Evolutionary conservation across 1,140 invertebrate species (phyloP).

Genomic region (Bombus fervidus): DNA sequence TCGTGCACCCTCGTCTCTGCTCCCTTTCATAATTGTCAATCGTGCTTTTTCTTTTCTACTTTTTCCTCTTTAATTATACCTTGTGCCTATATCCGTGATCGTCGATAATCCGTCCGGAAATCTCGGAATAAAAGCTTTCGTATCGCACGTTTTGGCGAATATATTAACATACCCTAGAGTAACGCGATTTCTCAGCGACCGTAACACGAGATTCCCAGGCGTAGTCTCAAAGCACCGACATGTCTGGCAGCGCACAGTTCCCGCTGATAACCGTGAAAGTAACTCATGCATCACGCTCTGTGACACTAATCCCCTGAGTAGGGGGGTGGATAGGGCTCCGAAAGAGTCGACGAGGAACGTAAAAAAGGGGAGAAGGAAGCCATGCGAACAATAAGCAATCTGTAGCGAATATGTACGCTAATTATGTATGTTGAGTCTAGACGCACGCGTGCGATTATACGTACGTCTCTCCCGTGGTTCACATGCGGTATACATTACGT

Average conservation of each 20-base stretch:
- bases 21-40: background rate
- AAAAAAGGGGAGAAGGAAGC: background rate
- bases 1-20: background rate
- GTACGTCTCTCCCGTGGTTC: constrained; percentile 32
- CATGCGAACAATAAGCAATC: constrained; percentile 60
- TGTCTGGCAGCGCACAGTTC: background rate
- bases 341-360: background rate
- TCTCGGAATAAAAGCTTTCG: background rate
- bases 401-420: constrained; percentile 46
- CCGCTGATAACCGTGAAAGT: constrained; percentile 61
- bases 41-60: background rate
- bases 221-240: constrained; percentile 16
- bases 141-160: background rate
- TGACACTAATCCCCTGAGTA: constrained; percentile 47
- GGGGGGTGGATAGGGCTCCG: background rate
- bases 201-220: constrained; percentile 23
- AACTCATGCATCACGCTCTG: constrained; percentile 45
- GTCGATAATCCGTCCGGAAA: background rate
- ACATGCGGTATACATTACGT: constrained; percentile 57
- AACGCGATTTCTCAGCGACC: constrained; percentile 16
- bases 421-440: constrained; percentile 58
- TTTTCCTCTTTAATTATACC: background rate
- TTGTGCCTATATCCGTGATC: background rate
- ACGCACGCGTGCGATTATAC: constrained; percentile 44
- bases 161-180: constrained; percentile 22